Conservation (phyloP, 2,888 invertebrate species). For the Rambutsinella grinnellia region DNA sequence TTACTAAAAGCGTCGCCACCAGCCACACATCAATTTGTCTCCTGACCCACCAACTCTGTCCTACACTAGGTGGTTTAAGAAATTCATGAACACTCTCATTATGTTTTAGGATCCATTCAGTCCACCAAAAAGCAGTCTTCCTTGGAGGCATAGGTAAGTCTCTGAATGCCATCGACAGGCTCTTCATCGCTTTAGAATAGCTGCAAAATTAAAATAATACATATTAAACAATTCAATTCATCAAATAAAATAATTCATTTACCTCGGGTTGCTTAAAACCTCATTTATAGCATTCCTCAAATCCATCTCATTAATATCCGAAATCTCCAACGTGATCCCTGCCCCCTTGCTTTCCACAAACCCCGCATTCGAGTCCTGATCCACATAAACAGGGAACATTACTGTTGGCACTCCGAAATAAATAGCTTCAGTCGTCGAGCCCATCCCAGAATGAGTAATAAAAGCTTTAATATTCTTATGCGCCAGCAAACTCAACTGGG, state of each 20-base stretch:
- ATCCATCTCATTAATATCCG: conserved; percentile 28
- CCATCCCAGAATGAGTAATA: conserved; percentile 57
- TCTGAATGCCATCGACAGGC: too few relatives aligned
- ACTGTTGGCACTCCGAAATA: conserved; percentile 53
- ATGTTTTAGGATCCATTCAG: too few relatives aligned
- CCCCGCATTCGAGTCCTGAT: conserved; percentile 61
- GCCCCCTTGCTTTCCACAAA: conserved; percentile 22
- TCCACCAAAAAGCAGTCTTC: too few relatives aligned
- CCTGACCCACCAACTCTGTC: too few relatives aligned
- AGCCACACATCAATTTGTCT: too few relatives aligned
- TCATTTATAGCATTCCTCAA: conserved; percentile 27
- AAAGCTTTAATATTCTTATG: conserved; percentile 51
- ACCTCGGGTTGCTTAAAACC: background rate
- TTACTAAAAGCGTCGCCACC: too few relatives aligned
- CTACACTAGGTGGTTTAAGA: too few relatives aligned
- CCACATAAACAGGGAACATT: conserved; percentile 48
- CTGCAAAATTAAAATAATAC: background rate
- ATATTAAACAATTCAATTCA: too few relatives aligned
- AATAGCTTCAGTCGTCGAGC: conserved; percentile 55
- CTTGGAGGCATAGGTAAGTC: too few relatives aligned
- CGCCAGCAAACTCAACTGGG: conserved; percentile 15
- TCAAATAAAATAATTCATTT: too few relatives aligned
- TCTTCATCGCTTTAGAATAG: too few relatives aligned
- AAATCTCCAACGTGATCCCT: conserved; percentile 59
- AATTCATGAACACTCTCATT: too few relatives aligned